Conservation (phyloP, 2,888 invertebrate species). For the Cactoblastis cactorum region DNA sequence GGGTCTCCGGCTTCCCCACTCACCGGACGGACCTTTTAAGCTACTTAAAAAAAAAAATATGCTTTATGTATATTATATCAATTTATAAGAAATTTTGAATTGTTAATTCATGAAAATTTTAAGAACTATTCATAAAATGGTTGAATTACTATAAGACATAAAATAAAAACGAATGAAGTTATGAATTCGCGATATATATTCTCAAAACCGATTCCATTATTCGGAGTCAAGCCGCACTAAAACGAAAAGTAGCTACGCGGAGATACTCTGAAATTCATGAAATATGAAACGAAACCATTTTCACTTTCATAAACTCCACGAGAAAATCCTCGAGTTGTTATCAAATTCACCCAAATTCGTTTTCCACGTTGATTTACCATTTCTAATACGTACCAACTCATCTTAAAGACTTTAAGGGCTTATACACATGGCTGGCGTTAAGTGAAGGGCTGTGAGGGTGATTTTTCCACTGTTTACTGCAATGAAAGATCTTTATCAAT, state of each 20-base stretch:
- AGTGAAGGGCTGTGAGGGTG: not conserved
- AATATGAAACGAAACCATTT: constrained; percentile 2
- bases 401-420: not conserved
- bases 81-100: too few species aligned
- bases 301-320: constrained; percentile 4
- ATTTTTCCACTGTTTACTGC: not conserved
- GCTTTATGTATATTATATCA: too few species aligned
- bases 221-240: too few species aligned
- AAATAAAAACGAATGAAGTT: too few species aligned
- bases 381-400: constrained; percentile 1
- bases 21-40: too few species aligned
- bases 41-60: too few species aligned
- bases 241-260: not conserved
- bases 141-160: too few species aligned
- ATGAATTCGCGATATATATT: too few species aligned
- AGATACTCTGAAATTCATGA: not conserved
- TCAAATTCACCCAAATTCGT: constrained; percentile 8
- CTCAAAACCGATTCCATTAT: too few species aligned
- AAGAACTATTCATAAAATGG: too few species aligned
- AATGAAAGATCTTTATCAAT: not conserved
- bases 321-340: constrained; percentile 1
- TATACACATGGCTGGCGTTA: not conserved
- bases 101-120: too few species aligned
- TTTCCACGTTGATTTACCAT: constrained; percentile 4
- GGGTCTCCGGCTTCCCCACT: too few species aligned